Percentiles rank a stretch among this genome's conserved stretches.
Evolutionary conservation across 2,113 vertebrate species (phyloP).

Genomic region (Myiopsitta monachus): DNA sequence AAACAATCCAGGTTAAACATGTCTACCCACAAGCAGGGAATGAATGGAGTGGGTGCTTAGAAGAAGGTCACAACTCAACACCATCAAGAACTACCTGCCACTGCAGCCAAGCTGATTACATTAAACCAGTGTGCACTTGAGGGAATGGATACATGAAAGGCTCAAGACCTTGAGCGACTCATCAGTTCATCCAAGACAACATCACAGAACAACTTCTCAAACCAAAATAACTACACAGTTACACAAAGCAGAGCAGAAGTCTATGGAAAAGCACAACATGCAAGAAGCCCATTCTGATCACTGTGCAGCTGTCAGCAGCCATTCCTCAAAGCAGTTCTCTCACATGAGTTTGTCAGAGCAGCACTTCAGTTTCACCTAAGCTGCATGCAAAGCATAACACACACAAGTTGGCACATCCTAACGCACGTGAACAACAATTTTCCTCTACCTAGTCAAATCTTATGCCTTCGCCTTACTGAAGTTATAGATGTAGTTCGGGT

Average conservation of each 20-base stretch:
- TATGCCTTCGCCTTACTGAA: background rate
- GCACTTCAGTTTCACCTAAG: rapidly evolving
- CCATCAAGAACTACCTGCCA: background rate
- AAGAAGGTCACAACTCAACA: background rate
- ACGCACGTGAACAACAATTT: background rate
- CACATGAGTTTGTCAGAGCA: background rate
- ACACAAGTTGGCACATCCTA: background rate
- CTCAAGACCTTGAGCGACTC: background rate
- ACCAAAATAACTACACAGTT: background rate
- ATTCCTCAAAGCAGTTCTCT: rapidly evolving
- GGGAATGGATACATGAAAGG: background rate
- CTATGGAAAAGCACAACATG: background rate
- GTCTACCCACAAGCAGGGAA: background rate
- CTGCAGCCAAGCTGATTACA: background rate
- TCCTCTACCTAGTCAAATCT: background rate
- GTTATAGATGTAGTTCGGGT: background rate
- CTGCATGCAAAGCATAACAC: background rate
- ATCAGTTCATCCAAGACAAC: background rate
- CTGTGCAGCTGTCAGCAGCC: background rate
- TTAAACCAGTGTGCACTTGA: background rate
- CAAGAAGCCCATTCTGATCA: background rate
- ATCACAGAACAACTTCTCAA: background rate
- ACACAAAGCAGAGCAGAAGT: background rate
- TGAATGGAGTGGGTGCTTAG: background rate
- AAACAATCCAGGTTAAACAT: background rate